These are phyloP conservation scores for Neodiprion fabricii DNA, from an alignment of 1,140 invertebrate genomes.

Conservation along the genomic window DNA sequence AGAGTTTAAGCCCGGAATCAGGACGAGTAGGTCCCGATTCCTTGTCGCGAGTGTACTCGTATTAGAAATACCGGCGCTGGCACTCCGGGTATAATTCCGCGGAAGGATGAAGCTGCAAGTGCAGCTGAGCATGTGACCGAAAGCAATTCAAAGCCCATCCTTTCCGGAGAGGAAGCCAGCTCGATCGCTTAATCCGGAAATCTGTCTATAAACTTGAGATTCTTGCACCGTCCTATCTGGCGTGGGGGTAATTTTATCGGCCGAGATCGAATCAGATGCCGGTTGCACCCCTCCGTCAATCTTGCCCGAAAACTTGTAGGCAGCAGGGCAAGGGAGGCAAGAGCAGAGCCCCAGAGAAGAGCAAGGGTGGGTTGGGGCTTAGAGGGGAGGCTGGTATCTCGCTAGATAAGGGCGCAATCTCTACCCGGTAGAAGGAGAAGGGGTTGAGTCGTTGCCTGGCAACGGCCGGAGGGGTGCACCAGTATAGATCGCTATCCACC, in stretches of 20 bases:
- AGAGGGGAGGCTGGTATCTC: constrained; percentile 33
- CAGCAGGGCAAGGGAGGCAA: background rate
- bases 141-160: background rate
- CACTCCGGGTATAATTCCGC: too few relatives aligned
- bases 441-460: constrained; percentile 46
- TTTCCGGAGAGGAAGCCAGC: background rate
- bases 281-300: constrained; percentile 23
- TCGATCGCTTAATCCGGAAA: background rate
- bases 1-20: too few relatives aligned
- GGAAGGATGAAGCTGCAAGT: too few relatives aligned
- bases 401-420: constrained; percentile 50
- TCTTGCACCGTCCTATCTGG: background rate
- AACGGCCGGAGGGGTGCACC: constrained; percentile 49
- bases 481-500: constrained; percentile 54
- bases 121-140: background rate
- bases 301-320: background rate
- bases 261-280: constrained; percentile 22
- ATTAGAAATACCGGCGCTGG: too few relatives aligned
- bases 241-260: constrained; percentile 20
- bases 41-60: too few relatives aligned
- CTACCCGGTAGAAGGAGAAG: constrained; percentile 31
- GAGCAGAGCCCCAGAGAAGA: constrained; percentile 10
- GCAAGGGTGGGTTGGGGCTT: constrained; percentile 26
- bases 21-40: too few relatives aligned
- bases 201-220: constrained; percentile 7